These are phyloP conservation scores for Leptonema lineaticorne DNA, from an alignment of 1,140 invertebrate genomes.

Conservation along the genomic window DNA sequence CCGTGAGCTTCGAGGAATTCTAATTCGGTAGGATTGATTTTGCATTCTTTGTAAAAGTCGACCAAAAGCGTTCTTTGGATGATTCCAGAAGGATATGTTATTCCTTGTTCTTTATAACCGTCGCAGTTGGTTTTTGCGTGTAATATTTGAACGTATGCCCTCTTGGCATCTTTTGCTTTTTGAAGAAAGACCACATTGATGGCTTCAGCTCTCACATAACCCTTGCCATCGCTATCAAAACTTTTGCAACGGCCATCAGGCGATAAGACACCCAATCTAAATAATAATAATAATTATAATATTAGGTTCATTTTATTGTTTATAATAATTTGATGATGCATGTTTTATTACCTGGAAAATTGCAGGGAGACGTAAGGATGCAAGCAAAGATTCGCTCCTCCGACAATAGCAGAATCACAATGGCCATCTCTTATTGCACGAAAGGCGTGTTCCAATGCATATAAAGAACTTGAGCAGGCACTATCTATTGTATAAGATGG, in stretches of 20 bases:
- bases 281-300: too few species aligned
- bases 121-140: constrained; percentile 77
- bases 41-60: constrained; percentile 86
- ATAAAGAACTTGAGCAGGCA: constrained; percentile 88
- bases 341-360: constrained; percentile 63
- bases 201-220: constrained; percentile 77
- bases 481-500: constrained; percentile 85
- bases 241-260: constrained; percentile 83
- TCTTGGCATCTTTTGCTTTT: constrained; percentile 73
- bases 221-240: constrained; percentile 81
- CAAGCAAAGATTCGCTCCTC: constrained; percentile 79
- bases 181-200: constrained; percentile 79
- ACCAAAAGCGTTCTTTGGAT: constrained; percentile 76
- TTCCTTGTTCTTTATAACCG: constrained; percentile 85
- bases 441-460: constrained; percentile 83
- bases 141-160: constrained; percentile 52
- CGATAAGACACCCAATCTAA: constrained; percentile 83
- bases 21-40: constrained; percentile 68
- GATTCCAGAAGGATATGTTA: constrained; percentile 86
- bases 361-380: constrained; percentile 83
- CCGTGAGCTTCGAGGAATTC: constrained; percentile 91
- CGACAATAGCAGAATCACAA: constrained; percentile 84
- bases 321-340: too few species aligned
- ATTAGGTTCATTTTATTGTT: background rate
- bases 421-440: constrained; percentile 71